These are phyloP conservation scores for Drosophila parthenogenetica DNA, from an alignment of 2,888 invertebrate genomes.

Conservation along the genomic window DNA sequence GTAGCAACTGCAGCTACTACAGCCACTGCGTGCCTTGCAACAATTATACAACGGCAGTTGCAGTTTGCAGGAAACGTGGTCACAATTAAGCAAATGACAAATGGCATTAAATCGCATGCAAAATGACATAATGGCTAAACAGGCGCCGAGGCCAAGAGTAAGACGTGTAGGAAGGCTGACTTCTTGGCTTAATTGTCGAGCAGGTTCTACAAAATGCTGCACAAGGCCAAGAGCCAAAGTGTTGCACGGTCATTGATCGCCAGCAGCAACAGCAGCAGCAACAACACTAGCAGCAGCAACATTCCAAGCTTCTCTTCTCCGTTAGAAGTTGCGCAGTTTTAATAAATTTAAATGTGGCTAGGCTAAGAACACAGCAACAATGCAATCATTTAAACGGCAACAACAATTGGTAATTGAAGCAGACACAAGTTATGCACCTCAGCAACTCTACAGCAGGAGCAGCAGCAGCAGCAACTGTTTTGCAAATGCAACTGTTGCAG, in stretches of 20 bases:
- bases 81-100: slow-evolving; percentile 80
- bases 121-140: slow-evolving; percentile 64
- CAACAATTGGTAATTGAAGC: slow-evolving; percentile 78
- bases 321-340: slow-evolving; percentile 75
- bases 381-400: slow-evolving; percentile 74
- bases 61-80: slow-evolving; percentile 59
- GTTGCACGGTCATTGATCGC: slow-evolving; percentile 66
- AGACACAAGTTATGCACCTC: slow-evolving; percentile 54
- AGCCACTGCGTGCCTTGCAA: slow-evolving; percentile 62
- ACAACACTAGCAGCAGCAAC: slow-evolving; percentile 39
- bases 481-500: slow-evolving; percentile 35
- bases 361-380: slow-evolving; percentile 57
- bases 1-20: slow-evolving; percentile 1
- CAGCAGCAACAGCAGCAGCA: slow-evolving; percentile 32
- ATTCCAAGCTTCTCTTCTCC: slow-evolving; percentile 61
- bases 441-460: slow-evolving; percentile 20
- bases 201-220: slow-evolving; percentile 18
- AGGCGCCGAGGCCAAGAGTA: slow-evolving; percentile 42
- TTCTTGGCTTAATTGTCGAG: slow-evolving; percentile 48
- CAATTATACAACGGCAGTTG: slow-evolving; percentile 74
- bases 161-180: slow-evolving; percentile 34
- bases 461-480: slow-evolving; percentile 14
- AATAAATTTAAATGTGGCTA: slow-evolving; percentile 78
- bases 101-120: slow-evolving; percentile 78
- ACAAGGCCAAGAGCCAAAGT: slow-evolving; percentile 30